Conservation (phyloP, 2,888 invertebrate species). For the Fabriciana adippe region DNA sequence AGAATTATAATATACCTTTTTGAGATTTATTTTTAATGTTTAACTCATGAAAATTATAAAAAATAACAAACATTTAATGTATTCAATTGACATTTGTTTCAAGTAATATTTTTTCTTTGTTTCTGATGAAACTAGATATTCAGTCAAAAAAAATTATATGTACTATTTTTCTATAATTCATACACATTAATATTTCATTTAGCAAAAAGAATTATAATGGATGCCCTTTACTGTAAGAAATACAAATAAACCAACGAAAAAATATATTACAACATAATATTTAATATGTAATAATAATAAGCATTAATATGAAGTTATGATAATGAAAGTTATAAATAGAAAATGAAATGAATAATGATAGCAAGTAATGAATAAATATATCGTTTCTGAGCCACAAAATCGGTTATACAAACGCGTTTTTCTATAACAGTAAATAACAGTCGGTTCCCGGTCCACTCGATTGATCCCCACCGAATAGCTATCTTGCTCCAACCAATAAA, state of each 20-base stretch:
- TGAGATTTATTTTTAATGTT: background rate
- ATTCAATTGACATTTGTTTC: too few relatives aligned
- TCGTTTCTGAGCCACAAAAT: conserved; percentile 31
- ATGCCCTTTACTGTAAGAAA: too few relatives aligned
- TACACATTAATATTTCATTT: too few relatives aligned
- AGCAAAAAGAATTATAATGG: too few relatives aligned
- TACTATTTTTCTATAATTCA: too few relatives aligned
- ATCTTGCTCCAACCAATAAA: conserved; percentile 40
- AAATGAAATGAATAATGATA: conserved; percentile 28
- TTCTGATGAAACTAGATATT: too few relatives aligned
- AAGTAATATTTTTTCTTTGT: too few relatives aligned
- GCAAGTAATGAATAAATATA: conserved; percentile 35
- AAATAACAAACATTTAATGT: too few relatives aligned
- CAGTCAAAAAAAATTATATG: too few relatives aligned
- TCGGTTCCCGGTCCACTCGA: conserved; percentile 49
- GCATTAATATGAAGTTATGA: conserved; percentile 5
- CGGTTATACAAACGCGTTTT: conserved; percentile 27
- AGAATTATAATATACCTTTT: background rate
- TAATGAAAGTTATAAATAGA: conserved; percentile 19
- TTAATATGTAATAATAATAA: background rate
- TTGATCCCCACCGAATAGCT: conserved; percentile 36
- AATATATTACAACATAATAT: too few relatives aligned
- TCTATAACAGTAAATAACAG: conserved; percentile 52
- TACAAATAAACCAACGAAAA: too few relatives aligned
- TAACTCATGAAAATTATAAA: background rate